These are phyloP conservation scores for Drosophila sproati DNA, from an alignment of 1,140 invertebrate species.

Conservation along the genomic window DNA sequence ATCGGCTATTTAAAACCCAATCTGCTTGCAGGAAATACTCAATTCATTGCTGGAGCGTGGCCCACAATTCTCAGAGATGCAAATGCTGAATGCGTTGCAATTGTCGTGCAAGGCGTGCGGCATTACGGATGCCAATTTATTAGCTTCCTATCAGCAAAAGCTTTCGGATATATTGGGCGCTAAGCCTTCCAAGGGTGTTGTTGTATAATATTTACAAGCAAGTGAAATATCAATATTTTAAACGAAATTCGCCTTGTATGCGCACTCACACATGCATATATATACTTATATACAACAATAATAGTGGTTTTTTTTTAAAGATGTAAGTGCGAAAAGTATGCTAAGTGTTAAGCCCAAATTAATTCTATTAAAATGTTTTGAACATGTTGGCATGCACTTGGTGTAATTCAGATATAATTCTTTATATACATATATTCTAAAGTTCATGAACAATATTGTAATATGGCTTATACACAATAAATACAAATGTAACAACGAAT, in stretches of 20 bases:
- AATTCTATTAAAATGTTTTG: constrained; percentile 61
- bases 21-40: constrained; percentile 90
- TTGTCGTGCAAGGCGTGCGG: constrained; percentile 86
- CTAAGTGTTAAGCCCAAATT: constrained; percentile 57
- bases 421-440: constrained; percentile 67
- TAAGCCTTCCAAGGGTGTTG: constrained; percentile 79
- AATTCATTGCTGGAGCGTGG: constrained; percentile 92
- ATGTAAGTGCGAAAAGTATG: constrained; percentile 60
- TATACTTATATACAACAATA: constrained; percentile 27
- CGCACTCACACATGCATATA: constrained; percentile 13
- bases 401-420: constrained; percentile 58
- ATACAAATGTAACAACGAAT: constrained; percentile 63
- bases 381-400: constrained; percentile 67
- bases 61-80: constrained; percentile 92
- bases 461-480: constrained; percentile 70
- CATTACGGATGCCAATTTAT: constrained; percentile 83
- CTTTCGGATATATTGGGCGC: constrained; percentile 86
- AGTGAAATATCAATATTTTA: constrained; percentile 40
- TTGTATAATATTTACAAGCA: constrained; percentile 63
- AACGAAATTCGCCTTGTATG: constrained; percentile 35
- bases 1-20: not conserved
- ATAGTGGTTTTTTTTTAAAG: constrained; percentile 31
- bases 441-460: constrained; percentile 68
- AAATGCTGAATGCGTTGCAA: constrained; percentile 94
- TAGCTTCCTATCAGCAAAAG: constrained; percentile 85